Base-by-base conservation (phyloP, 2,888 invertebrate species). In the Xestia ashworthii region DNA sequence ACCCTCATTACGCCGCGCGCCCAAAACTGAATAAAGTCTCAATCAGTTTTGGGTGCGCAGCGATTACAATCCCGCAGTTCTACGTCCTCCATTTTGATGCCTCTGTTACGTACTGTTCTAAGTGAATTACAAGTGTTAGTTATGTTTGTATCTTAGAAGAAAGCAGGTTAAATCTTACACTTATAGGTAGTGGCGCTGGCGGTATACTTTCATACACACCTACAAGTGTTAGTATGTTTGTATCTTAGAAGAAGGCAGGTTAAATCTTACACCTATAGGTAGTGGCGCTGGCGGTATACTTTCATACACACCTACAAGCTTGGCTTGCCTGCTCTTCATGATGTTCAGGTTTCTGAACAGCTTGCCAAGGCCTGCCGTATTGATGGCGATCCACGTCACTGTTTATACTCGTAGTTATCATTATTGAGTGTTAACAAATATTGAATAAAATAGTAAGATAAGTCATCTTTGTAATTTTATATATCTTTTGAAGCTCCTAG, bases 401-500 rank as follows among this genome's bases (percentile, higher is more conserved):
- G 3, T 3, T 53, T 53, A 22, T 22, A n/a, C n/a, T n/a, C n/a
- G n/a, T n/a, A 53, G 9, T 53, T 0, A 53, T 53, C 22, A 50
- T 8, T 22, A n/a, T 9, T 53, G 53, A 53, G 22, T 53, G 3
- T 53, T n/a, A 14, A 58, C 2, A 6, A 25, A 62, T 62, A 53
- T 44, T 70, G 14, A 48, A 71, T 71, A 19, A n/a, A 38, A 67
- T 38, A n/a, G 12, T 3, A 16, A 46, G 12, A 38, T 32, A 71
- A 46, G 32, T n/a, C 46, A 46, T 11, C 0, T 22, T 14, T 50
- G 9, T n/a, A n/a, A 38, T 71, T 38, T 60, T 60, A 60, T 32
- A 60, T 32, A 46, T 60, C 62, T 58, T 76, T 83, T 81, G 12
- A 88, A 97, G 97, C 95, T 98, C 72, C 97, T 98, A 46, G 98